Evolutionary conservation across 2,888 invertebrate genomes (phyloP).

Genomic region (Hoplodrina ambigua): DNA sequence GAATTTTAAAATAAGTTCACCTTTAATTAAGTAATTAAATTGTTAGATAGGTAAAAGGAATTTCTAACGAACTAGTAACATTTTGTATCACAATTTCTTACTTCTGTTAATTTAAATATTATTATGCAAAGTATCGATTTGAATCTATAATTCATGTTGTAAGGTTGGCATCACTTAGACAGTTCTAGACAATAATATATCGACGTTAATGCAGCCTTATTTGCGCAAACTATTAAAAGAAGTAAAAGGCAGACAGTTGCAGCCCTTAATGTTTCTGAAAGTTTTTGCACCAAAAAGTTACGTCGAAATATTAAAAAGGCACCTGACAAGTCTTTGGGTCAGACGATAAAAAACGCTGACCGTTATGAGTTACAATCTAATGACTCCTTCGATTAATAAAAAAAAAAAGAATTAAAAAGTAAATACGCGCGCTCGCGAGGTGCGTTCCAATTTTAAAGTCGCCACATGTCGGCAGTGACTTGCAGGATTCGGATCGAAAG

Average conservation of each 20-base stretch:
- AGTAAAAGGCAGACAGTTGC: constrained; percentile 70
- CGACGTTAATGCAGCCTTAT: constrained; percentile 53
- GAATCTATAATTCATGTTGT: constrained; percentile 44
- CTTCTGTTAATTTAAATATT: constrained; percentile 38
- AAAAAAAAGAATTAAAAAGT: constrained; percentile 78
- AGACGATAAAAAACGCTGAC: constrained; percentile 77
- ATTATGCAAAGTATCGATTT: constrained; percentile 49
- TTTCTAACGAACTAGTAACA: constrained; percentile 14
- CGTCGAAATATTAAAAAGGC: constrained; percentile 73
- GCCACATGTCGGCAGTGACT: constrained; percentile 88
- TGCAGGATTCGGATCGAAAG: constrained; percentile 71
- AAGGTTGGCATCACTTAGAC: constrained; percentile 62
- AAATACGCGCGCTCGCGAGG: constrained; percentile 78
- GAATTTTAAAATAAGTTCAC: background rate
- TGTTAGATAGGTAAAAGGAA: background rate
- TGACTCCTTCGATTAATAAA: constrained; percentile 81
- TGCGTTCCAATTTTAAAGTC: constrained; percentile 82
- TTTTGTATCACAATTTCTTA: constrained; percentile 11
- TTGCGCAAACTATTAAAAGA: constrained; percentile 56
- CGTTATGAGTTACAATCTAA: constrained; percentile 88
- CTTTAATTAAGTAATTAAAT: constrained; percentile 1
- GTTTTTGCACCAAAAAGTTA: constrained; percentile 76
- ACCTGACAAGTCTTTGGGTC: constrained; percentile 79
- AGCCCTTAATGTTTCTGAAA: constrained; percentile 68
- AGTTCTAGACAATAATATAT: constrained; percentile 67